A percentile compares a stretch with the other conserved stretches of the same genome.
Evolutionary conservation across 2,888 invertebrate species (phyloP).

Genomic region (Cryptosula pallasiana): DNA sequence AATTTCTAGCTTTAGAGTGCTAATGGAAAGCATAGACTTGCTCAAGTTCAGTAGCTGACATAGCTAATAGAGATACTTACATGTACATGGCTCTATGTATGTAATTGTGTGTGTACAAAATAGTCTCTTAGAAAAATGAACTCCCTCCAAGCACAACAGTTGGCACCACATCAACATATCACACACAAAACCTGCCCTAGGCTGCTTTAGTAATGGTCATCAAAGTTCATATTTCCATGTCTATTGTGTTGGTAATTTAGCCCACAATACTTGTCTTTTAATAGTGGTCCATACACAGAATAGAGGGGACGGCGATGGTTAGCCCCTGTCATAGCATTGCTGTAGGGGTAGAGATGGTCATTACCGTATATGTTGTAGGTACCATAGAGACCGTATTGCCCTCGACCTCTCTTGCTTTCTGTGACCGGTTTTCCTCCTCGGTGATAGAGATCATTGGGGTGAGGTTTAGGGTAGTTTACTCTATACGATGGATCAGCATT

Average conservation of each 20-base stretch:
- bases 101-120: no score
- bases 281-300: conserved; percentile 48
- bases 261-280: conserved; percentile 43
- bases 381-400: conserved; percentile 6
- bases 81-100: no score
- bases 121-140: no score
- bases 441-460: conserved; percentile 22
- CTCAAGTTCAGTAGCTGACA: no score
- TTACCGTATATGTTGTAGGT: conserved; percentile 23
- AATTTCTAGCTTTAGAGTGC: no score
- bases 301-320: conserved; percentile 47
- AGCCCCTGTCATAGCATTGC: conserved; percentile 50
- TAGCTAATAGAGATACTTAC: no score
- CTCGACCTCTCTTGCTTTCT: conserved; percentile 8
- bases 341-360: conserved; percentile 41
- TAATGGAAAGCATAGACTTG: no score
- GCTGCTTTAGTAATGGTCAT: conserved; percentile 48
- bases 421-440: conserved; percentile 15
- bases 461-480: conserved; percentile 22
- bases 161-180: no score
- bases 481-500: conserved; percentile 20
- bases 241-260: conserved; percentile 47
- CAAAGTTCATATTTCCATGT: conserved; percentile 49
- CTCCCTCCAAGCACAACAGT: no score
- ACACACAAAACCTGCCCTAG: no score